These are phyloP conservation scores for Megaceryle torquata DNA, from an alignment of 2,113 vertebrate species.

Conservation along the genomic window DNA sequence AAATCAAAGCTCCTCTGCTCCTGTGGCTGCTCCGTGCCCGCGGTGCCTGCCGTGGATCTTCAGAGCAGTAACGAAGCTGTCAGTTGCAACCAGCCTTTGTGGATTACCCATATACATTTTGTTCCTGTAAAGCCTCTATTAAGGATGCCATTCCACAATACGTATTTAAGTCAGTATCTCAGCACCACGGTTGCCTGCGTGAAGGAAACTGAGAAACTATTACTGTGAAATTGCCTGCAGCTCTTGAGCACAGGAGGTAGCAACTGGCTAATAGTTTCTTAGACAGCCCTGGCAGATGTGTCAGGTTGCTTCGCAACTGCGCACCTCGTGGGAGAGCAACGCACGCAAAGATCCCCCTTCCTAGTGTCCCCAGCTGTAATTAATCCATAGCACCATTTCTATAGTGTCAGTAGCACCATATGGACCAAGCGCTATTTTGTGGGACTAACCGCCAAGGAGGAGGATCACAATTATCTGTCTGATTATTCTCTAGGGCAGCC, in stretches of 20 bases:
- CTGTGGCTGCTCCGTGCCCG: neutral
- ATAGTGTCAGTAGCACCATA: slow-evolving; percentile 22
- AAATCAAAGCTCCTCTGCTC: neutral
- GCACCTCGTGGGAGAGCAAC: neutral
- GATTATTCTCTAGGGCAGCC: neutral
- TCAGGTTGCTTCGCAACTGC: slow-evolving; percentile 34
- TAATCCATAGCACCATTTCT: slow-evolving; percentile 30
- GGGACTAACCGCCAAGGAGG: neutral
- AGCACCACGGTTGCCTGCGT: neutral
- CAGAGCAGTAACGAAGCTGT: slow-evolving; percentile 4
- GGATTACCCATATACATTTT: neutral
- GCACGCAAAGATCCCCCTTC: neutral
- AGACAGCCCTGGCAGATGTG: slow-evolving; percentile 43
- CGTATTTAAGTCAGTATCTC: slow-evolving; percentile 14
- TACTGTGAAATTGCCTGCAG: slow-evolving; percentile 49
- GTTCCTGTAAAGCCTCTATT: neutral
- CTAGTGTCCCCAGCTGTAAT: slow-evolving; percentile 40
- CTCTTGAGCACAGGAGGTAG: slow-evolving; percentile 43
- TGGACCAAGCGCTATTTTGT: neutral
- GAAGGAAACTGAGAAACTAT: slow-evolving; percentile 33
- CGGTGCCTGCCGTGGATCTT: neutral
- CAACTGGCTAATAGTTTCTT: slow-evolving; percentile 47
- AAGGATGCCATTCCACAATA: neutral
- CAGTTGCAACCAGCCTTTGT: neutral
- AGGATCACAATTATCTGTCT: neutral